phyloP scores from a whole-genome alignment of 2,113 vertebrate genomes.

The Acanthochromis polyacanthus region DNA sequence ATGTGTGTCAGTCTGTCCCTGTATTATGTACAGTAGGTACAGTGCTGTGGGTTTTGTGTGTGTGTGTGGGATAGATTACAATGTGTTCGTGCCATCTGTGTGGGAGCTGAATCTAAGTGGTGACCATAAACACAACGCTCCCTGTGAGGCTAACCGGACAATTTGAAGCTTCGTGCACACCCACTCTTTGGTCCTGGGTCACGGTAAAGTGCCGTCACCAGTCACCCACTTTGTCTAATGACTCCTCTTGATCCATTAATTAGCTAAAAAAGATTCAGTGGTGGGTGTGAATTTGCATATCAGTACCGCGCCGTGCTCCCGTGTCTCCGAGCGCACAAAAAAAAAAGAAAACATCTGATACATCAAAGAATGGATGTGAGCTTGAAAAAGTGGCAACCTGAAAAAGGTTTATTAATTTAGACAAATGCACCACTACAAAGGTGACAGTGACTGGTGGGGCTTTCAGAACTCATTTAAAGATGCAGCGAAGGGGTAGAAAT shows the following conservation, averaged over 20 bases:
- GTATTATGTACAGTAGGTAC: neutral
- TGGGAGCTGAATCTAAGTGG: conserved; percentile 40
- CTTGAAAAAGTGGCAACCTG: neutral
- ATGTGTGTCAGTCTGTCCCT: neutral
- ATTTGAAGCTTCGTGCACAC: conserved; percentile 28
- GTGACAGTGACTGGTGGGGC: conserved; percentile 27
- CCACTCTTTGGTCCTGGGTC: conserved; percentile 53
- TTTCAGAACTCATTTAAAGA: conserved; percentile 8
- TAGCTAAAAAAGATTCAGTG: conserved; percentile 21
- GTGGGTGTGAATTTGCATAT: conserved; percentile 61
- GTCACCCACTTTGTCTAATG: conserved; percentile 56
- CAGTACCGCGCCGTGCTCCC: neutral
- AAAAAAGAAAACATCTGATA: conserved; percentile 32
- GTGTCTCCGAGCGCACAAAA: neutral
- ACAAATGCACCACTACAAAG: conserved; percentile 37
- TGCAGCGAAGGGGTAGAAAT: neutral
- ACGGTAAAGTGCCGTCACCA: conserved; percentile 30
- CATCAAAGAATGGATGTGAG: neutral
- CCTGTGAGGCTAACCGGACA: neutral
- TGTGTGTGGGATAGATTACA: conserved; percentile 19
- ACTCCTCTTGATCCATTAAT: conserved; percentile 58
- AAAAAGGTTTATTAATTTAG: conserved; percentile 2
- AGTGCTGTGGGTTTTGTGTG: neutral
- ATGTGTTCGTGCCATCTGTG: conserved; percentile 8
- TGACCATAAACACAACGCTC: conserved; percentile 36